Evolutionary conservation across 2,113 vertebrate species (phyloP), one percentile per base, ranked within the genome.

Genomic region (Erythrolamprus reginae): DNA sequence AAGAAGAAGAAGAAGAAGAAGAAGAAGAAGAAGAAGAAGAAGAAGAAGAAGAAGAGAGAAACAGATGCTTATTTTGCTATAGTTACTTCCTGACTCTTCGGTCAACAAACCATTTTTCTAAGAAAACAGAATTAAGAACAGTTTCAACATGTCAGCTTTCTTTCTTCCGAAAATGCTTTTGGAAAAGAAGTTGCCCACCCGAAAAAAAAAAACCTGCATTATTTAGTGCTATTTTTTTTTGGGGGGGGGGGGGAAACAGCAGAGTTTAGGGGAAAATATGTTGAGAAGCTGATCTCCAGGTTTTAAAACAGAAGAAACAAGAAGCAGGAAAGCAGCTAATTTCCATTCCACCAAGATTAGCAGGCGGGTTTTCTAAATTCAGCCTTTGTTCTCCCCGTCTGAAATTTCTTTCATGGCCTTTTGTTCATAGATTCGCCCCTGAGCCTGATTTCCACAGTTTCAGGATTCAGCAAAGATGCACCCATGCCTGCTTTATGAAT

Each of bases 311-410:
- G 23, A 38, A n/a, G 21, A 38, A 45, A 51, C 2, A 42, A 55
- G 38, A 28, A 4, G n/a, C 6, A 50, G 45, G 28, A 28, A 82
- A 87, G 91, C 94, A 93, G 93, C 90, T 90, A 56, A 28, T 4
- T 0, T 91, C 92, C 93, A 94, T 94, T 95, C 94, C 95, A 83
- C 0, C 0, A 0, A 0, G 94, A 94, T 95, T 92, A 92, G 90
- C 7, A 6, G 93, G 88, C 92, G 88, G 85, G 24, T 61, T 61
- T 89, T 77, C 5, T 89, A 88, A 93, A 94, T 65, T 90, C 10
- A 50, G 90, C 19, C 95, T 95, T 94, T 94, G 94, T 55, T 56
- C 47, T 58, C 58, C 58, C 88, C 89, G 53, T 2, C 88, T 5
- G 87, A 92, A 5, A 65, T 85, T 56, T n/a, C 2, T 0, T 45